Evolutionary conservation across 2,797 vertebrate genomes (phyloP).

Genomic region (Petrocephalus sullivani): DNA sequence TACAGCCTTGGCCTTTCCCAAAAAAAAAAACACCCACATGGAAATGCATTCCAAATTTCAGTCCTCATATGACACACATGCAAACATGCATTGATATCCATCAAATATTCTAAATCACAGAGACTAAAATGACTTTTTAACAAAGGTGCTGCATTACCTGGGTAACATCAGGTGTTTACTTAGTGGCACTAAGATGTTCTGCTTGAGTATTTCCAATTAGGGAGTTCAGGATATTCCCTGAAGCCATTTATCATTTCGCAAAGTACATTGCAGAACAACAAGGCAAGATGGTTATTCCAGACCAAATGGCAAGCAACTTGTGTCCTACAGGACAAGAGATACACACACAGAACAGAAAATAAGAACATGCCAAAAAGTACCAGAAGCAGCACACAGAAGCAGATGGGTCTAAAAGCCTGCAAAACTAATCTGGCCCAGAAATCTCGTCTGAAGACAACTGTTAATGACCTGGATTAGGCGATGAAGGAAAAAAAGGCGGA

Average conservation of each 20-base stretch:
- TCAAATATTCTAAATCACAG: not conserved
- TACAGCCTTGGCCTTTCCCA: not conserved
- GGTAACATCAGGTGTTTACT: not conserved
- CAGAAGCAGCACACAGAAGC: not conserved
- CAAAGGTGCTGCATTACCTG: not conserved
- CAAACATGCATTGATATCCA: not conserved
- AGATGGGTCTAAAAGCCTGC: conserved; percentile 13
- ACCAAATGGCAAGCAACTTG: not conserved
- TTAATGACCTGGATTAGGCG: not conserved
- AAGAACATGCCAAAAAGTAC: not conserved
- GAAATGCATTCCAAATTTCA: not conserved
- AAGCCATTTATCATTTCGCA: conserved; percentile 14
- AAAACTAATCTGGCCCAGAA: not conserved
- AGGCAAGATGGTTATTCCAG: conserved; percentile 18
- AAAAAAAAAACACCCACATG: not conserved
- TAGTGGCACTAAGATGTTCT: not conserved
- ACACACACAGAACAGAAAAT: conserved; percentile 2
- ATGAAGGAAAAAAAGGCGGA: not conserved
- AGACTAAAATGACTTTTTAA: not conserved
- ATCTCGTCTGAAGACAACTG: not conserved
- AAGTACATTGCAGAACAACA: conserved; percentile 1
- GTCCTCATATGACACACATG: not conserved
- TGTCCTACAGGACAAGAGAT: conserved; percentile 14
- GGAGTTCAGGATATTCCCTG: conserved; percentile 2
- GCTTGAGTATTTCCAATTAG: conserved; percentile 12